Conservation (phyloP, 2,888 invertebrate genomes). For the Ichneumoninae sp. region DNA sequence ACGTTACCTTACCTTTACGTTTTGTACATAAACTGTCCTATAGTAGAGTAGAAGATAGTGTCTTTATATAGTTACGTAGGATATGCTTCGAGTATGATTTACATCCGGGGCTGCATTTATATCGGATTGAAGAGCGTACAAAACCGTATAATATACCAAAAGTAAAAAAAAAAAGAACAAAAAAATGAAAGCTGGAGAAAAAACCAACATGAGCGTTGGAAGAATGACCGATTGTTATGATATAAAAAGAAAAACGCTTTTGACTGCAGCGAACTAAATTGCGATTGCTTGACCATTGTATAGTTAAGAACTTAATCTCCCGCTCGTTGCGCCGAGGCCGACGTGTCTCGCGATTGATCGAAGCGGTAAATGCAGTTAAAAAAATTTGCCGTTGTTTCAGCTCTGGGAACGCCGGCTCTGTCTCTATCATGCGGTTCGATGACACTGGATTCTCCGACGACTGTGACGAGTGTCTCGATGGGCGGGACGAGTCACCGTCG, state of each 20-base stretch:
- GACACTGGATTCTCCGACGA: slow-evolving; percentile 95
- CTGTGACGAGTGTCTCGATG: slow-evolving; percentile 85
- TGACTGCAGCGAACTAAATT: slow-evolving; percentile 37
- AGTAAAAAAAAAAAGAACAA: slow-evolving; percentile 18
- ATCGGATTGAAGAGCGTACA: slow-evolving; percentile 35
- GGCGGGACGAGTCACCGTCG: slow-evolving; percentile 89
- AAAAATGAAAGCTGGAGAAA: slow-evolving; percentile 6
- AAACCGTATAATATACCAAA: neutral
- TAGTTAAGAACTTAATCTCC: slow-evolving; percentile 52
- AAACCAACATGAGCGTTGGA: slow-evolving; percentile 16
- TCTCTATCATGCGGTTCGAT: slow-evolving; percentile 87
- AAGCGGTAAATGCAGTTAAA: neutral
- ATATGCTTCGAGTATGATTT: slow-evolving; percentile 65
- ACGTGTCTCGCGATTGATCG: neutral
- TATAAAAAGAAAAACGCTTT: slow-evolving; percentile 40
- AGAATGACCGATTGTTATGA: slow-evolving; percentile 48
- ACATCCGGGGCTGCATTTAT: slow-evolving; percentile 55
- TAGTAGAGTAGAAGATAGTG: slow-evolving; percentile 71
- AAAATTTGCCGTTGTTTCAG: slow-evolving; percentile 71
- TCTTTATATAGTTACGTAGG: slow-evolving; percentile 55
- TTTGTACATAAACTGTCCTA: slow-evolving; percentile 71
- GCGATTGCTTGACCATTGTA: slow-evolving; percentile 44
- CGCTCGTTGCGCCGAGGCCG: slow-evolving; percentile 52
- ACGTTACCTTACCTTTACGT: slow-evolving; percentile 70
- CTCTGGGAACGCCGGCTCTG: slow-evolving; percentile 84